Evolutionary conservation across 2,797 vertebrate species (phyloP).

Genomic region (Craterocephalus amniculus): DNA sequence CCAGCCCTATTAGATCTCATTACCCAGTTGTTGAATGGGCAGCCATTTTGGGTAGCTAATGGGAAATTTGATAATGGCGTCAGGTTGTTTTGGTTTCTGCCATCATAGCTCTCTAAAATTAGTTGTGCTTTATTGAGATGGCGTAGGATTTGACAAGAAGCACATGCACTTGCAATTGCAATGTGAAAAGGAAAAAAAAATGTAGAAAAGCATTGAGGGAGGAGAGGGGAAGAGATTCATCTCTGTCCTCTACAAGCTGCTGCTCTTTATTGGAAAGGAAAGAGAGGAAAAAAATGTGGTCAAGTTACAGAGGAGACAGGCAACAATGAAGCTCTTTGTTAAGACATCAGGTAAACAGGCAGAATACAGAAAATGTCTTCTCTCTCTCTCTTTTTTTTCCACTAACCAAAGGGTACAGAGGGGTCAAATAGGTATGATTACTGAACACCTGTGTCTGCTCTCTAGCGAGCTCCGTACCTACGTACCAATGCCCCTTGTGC

Average conservation of each 20-base stretch:
- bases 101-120: constrained; percentile 12
- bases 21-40: constrained; percentile 56
- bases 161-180: constrained; percentile 44
- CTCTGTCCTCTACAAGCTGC: constrained; percentile 44
- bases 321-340: constrained; percentile 66
- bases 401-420: constrained; percentile 44
- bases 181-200: constrained; percentile 12
- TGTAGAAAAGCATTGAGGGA: constrained; percentile 20
- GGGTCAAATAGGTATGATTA: constrained; percentile 69
- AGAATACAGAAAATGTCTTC: constrained; percentile 41
- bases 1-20: constrained; percentile 64
- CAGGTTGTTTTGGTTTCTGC: constrained; percentile 56
- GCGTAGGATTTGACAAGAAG: constrained; percentile 31
- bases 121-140: constrained; percentile 36
- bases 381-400: background rate
- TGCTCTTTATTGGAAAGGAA: constrained; percentile 42
- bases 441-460: constrained; percentile 65
- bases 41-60: constrained; percentile 66
- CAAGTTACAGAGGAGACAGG: constrained; percentile 59
- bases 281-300: constrained; percentile 11
- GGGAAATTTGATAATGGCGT: constrained; percentile 67
- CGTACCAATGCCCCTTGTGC: constrained; percentile 33
- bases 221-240: constrained; percentile 35
- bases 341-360: constrained; percentile 49
- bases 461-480: constrained; percentile 25